Evolutionary conservation across 2,797 vertebrate species (phyloP), one percentile per base, ranked within the genome.

Genomic region (Myioborus melanocephalus): DNA sequence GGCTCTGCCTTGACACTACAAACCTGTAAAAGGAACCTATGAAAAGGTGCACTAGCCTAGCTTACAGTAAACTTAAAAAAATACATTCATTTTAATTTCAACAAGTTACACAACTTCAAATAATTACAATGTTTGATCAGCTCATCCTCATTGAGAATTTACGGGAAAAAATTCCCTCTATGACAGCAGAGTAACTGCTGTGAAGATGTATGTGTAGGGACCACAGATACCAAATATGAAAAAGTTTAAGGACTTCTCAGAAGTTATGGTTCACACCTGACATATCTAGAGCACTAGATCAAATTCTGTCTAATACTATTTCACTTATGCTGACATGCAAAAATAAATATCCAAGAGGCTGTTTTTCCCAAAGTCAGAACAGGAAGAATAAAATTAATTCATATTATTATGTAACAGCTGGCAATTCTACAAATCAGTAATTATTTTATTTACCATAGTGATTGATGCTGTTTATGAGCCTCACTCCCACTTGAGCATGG

Each of bases 381-480:
- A 89, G 88, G 72, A 94, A 93, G 93, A 97, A 81, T 71, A 89
- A 83, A 91, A 85, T 63, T 24, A 88, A 89, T 94, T 94, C 9
- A 60, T 83, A 84, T 93, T 65, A 73, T 86, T 84, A 65, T 49
- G 14, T 66, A 89, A 91, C 64, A 89, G 73, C 70, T 69, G 44
- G 49, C 65, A 60, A 46, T 75, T 87, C 56, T 87, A 84, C 35
- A 60, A 47, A 47, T 87, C 43, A 89, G 52, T 91, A 93, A 95
- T 97, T 96, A 84, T 95, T 95, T 97, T 77, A 97, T 97, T 90
- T 98, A 99, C 99, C 98, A 2, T 99, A 99, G 97, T 99, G 98
- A 98, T 99, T 99, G 96, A 99, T 99, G 98, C 98, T 99, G 98
- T 99, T 99, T 97, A 99, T 99, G 96, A 99, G 99, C 75, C 99